Conservation (phyloP, 1,140 invertebrate genomes). For the Harpegnathos saltator region DNA sequence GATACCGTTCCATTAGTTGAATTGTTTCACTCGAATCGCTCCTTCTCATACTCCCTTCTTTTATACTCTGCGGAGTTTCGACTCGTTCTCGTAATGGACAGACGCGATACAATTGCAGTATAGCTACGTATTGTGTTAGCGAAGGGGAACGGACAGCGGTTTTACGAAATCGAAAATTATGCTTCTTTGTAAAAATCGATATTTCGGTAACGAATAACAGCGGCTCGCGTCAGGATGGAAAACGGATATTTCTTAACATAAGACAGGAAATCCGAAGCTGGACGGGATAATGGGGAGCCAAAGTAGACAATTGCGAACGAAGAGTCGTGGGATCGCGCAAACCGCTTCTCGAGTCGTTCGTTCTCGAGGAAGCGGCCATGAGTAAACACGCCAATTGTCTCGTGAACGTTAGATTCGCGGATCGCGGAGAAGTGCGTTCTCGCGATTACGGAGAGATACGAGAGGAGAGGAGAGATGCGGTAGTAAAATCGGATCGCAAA, state of each 20-base stretch:
- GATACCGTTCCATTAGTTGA: constrained; percentile 84
- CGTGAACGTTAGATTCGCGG: not conserved
- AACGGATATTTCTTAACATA: not conserved
- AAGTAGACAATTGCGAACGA: not conserved
- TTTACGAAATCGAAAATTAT: constrained; percentile 11
- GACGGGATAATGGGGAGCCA: not conserved
- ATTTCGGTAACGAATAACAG: not conserved
- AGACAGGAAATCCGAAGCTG: too few relatives aligned
- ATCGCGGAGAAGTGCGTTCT: not conserved
- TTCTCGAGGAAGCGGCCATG: not conserved
- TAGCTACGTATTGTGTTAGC: constrained; percentile 34
- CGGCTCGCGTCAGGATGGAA: not conserved
- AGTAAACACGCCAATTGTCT: not conserved
- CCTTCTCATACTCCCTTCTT: constrained; percentile 67
- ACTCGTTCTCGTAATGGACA: constrained; percentile 52
- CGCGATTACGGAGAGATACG: constrained; percentile 17
- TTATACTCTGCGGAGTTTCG: constrained; percentile 29
- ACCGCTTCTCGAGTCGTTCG: not conserved
- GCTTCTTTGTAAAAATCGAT: not conserved
- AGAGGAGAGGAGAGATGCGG: not conserved
- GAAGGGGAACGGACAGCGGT: not conserved
- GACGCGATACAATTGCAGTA: constrained; percentile 63
- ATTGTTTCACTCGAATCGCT: constrained; percentile 79
- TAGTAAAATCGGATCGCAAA: constrained; percentile 10
- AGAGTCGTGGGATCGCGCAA: not conserved